phyloP scores from a whole-genome alignment of 1,140 invertebrate genomes.

The Papilio xuthus region DNA sequence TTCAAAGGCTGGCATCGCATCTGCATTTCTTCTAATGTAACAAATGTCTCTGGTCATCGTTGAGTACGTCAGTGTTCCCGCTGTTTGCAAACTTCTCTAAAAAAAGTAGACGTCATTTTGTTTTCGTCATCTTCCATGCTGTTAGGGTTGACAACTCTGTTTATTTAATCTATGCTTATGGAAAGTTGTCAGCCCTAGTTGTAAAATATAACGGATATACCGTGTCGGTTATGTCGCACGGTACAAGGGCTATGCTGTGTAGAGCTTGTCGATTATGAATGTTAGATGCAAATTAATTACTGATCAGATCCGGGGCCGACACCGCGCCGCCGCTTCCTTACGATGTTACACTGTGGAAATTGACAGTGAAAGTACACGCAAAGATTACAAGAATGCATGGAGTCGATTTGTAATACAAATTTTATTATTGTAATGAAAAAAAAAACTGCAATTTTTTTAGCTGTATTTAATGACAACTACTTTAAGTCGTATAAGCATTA shows the following conservation, averaged over 20 bases:
- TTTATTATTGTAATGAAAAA: no score
- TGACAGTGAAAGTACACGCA: constrained; percentile 11
- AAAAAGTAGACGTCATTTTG: no score
- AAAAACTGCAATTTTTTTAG: no score
- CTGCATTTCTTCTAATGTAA: no score
- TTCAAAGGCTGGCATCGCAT: no score
- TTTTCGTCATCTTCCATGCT: no score
- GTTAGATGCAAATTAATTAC: constrained; percentile 20
- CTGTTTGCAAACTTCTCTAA: no score
- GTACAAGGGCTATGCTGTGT: not conserved
- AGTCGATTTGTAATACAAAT: not conserved
- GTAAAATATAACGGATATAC: constrained; percentile 12
- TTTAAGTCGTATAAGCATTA: no score
- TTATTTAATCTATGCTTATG: not conserved
- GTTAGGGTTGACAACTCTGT: no score
- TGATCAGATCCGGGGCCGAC: not conserved
- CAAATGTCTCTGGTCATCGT: no score
- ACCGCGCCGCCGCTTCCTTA: not conserved
- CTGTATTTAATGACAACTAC: no score
- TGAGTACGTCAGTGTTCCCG: no score
- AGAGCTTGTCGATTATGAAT: constrained; percentile 9
- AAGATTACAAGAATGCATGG: not conserved
- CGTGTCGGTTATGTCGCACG: not conserved
- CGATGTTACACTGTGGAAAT: constrained; percentile 2
- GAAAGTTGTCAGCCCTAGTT: not conserved